Base-by-base conservation (phyloP, 2,888 invertebrate species). In the Xylota segnis region DNA sequence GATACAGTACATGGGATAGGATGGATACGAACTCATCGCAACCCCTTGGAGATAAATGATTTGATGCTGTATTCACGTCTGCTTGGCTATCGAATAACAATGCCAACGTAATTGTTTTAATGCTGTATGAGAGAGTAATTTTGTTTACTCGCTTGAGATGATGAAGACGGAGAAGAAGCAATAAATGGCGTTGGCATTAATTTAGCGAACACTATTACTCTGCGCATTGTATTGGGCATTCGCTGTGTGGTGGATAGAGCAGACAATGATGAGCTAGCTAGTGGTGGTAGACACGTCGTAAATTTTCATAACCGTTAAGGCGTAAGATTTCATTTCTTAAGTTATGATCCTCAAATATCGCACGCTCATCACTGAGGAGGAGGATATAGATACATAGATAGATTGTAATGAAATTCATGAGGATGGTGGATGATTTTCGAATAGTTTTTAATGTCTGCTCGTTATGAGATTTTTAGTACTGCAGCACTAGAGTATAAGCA, bases 81-180 rank as follows among this genome's bases (percentile, higher is more conserved):
- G 59, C 43, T 71, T 45, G 63, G 61, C 75, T 82, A 82, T 77
- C 83, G 71, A 83, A 83, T 77, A 77, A 66, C 83, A 77, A 76
- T 83, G 65, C 76, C 32, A 27, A 58, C 50, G 76, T 83, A 72
- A 83, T 83, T 83, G 76, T 77, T 83, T 83, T 83, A 83, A 83
- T 77, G 58, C 56, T 77, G 34, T 54, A 27, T 34, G 58, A 71
- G 65, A 45, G 54, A 18, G 47, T 71, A 65, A 71, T 72, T 71
- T 65, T 77, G 52, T 59, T 59, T 37, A 43, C 70, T 58, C 34
- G 18, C 52, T 37, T 9, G 10, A 50, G 52, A 56, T 70, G 54
- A 70, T 37, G 58, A 71, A 34, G 43, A 56, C 10, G 34, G 14
- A 27, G 40, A 40, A 10, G 37, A 34, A 63, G 54, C 32, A 74